Percentiles rank a stretch among this genome's conserved stretches.
phyloP scores from a whole-genome alignment of 1,140 invertebrate genomes.

The Bradynema listronoti region DNA sequence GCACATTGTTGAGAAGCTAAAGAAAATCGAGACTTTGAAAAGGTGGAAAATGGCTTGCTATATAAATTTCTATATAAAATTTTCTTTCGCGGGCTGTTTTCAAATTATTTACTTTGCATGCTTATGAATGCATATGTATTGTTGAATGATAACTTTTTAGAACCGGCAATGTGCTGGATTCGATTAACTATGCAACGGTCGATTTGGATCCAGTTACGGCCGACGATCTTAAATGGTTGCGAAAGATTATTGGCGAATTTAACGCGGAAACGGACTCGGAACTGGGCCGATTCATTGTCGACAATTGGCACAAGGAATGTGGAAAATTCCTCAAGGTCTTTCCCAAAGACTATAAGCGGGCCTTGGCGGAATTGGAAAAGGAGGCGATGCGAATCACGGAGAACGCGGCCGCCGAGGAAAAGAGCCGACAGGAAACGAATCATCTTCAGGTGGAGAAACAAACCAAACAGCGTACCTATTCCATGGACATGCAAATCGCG shows the following conservation, averaged over 20 bases:
- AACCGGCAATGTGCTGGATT: constrained; percentile 18
- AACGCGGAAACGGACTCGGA: constrained; percentile 78
- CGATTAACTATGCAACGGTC: constrained; percentile 54
- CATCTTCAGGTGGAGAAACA: constrained; percentile 20
- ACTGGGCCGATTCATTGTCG: constrained; percentile 72
- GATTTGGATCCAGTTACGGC: constrained; percentile 57
- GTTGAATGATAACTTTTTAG: constrained; percentile 26
- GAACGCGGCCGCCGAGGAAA: constrained; percentile 19
- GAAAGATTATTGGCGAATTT: constrained; percentile 77
- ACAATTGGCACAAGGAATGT: constrained; percentile 73
- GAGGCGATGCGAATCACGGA: constrained; percentile 58
- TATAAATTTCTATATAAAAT: too few species aligned
- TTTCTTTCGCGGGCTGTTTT: too few species aligned
- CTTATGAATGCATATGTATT: too few species aligned
- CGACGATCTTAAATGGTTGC: constrained; percentile 75
- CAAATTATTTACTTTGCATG: too few species aligned
- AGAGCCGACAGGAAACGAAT: constrained; percentile 10
- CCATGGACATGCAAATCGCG: constrained; percentile 56
- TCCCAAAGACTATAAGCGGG: constrained; percentile 90
- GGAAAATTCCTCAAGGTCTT: constrained; percentile 89
- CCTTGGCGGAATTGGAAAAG: constrained; percentile 70
- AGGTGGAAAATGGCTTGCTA: too few species aligned
- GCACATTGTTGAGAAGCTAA: too few species aligned
- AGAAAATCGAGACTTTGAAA: too few species aligned
- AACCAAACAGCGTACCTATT: constrained; percentile 32